Conservation (phyloP, 2,888 invertebrate species). For the Eucera pruinosa region DNA sequence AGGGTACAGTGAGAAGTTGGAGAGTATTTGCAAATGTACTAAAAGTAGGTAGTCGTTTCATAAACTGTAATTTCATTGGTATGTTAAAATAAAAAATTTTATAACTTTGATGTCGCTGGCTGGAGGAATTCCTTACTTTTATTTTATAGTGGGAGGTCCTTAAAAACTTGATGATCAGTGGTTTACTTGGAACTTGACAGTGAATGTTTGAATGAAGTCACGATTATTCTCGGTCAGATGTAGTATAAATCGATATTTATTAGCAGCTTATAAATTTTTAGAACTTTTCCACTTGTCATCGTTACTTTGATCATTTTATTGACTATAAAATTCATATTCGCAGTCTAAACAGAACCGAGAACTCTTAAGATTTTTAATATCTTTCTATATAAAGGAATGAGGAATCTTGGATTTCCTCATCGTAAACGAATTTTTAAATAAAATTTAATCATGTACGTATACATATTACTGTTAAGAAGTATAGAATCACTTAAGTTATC, state of each 20-base stretch:
- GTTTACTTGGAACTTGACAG: neutral
- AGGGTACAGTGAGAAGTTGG: no score
- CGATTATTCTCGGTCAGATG: neutral
- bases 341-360: neutral
- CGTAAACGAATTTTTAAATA: no score
- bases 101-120: no score
- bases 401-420: no score
- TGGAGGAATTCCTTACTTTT: neutral
- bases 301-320: neutral
- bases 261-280: neutral
- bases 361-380: neutral
- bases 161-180: neutral
- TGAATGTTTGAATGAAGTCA: neutral
- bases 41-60: no score
- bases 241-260: neutral
- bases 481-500: no score
- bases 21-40: no score
- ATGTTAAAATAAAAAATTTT: no score
- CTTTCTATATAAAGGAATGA: neutral
- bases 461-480: no score
- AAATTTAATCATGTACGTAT: no score
- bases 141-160: neutral
- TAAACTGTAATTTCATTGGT: no score
- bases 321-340: slow-evolving; percentile 1
- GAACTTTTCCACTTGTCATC: no score